Percentiles rank a stretch among this genome's conserved stretches.
Evolutionary conservation across 2,797 vertebrate species (phyloP).

Genomic region (Catharus ustulatus): DNA sequence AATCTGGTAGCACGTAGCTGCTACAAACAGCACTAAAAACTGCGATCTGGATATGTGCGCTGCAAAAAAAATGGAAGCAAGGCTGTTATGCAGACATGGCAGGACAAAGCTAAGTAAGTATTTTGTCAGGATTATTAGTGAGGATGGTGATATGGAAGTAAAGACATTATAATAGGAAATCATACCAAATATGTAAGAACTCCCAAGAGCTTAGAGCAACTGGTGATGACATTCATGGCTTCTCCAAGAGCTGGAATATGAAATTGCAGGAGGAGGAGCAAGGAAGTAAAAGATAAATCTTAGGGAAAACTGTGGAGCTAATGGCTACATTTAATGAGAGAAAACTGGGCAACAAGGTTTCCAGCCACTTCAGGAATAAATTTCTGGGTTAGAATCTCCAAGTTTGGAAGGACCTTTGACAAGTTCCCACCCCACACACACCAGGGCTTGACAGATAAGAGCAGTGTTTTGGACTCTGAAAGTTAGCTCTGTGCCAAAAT

Average conservation of each 20-base stretch:
- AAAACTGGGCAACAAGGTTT: neutral
- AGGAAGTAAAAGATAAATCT: neutral
- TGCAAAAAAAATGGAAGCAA: neutral
- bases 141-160: neutral
- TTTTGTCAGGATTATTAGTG: neutral
- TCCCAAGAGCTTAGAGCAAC: neutral
- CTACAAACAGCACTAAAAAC: neutral
- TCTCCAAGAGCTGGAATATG: neutral
- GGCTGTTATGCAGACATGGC: neutral
- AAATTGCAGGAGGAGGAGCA: neutral
- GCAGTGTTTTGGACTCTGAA: neutral
- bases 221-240: neutral
- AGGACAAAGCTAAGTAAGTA: neutral
- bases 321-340: neutral
- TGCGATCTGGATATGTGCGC: neutral
- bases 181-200: rapidly evolving
- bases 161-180: neutral
- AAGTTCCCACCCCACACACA: neutral
- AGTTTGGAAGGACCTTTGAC: neutral
- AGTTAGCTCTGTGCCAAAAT: neutral
- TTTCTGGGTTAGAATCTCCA: neutral
- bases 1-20: neutral
- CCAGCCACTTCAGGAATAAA: neutral
- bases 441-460: neutral
- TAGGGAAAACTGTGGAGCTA: neutral